These are phyloP conservation scores for Trachops cirrhosus DNA, from an alignment of 2,797 vertebrate species.

Conservation along the genomic window DNA sequence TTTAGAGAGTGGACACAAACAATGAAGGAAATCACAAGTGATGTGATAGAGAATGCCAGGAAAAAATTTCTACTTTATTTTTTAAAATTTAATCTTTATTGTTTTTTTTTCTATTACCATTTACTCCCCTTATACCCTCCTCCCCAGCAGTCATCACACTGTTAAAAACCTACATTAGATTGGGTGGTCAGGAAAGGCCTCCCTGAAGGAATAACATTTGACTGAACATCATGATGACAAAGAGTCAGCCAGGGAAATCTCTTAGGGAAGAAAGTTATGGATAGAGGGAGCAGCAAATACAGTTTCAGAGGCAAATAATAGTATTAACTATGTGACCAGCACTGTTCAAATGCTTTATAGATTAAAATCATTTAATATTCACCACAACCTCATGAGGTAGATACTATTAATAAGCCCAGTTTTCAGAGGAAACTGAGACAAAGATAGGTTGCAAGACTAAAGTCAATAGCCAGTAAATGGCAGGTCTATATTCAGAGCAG, in stretches of 20 bases:
- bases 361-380: constrained; percentile 4
- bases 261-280: constrained; percentile 4
- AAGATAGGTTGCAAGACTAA: neutral
- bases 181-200: neutral
- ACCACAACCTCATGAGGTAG: neutral
- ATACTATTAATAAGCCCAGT: neutral
- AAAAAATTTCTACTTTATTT: neutral
- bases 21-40: neutral
- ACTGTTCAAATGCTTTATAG: neutral
- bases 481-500: constrained; percentile 17
- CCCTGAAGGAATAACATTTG: neutral
- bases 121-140: too few relatives aligned
- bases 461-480: neutral
- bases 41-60: neutral
- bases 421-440: neutral
- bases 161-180: neutral
- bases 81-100: too few relatives aligned
- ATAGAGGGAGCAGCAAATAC: neutral
- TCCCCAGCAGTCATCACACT: too few relatives aligned
- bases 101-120: too few relatives aligned
- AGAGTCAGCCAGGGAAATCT: neutral
- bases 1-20: neutral
- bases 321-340: neutral
- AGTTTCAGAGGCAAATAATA: constrained; percentile 4
- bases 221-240: neutral